A percentile compares a stretch with the other conserved stretches of the same genome.
These are phyloP conservation scores for Mionectes macconnelli DNA, from an alignment of 2,113 vertebrate genomes.

Conservation along the genomic window DNA sequence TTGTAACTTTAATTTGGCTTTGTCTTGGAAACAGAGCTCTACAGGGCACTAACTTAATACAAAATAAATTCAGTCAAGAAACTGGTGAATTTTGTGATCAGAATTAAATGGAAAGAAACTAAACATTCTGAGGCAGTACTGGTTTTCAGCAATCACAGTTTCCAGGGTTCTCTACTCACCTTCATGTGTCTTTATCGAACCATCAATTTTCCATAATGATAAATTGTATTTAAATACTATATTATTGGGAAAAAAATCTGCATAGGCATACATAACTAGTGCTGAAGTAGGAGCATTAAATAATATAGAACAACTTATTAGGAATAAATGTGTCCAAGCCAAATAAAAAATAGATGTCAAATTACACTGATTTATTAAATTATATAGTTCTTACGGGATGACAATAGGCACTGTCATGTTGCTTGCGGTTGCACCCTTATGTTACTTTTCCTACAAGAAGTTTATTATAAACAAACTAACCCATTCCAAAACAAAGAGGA, in stretches of 20 bases:
- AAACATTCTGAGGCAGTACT: background rate
- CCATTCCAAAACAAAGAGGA: background rate
- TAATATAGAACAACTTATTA: background rate
- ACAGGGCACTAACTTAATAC: background rate
- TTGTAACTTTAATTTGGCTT: conserved; percentile 8
- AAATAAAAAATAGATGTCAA: background rate
- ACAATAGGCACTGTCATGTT: background rate
- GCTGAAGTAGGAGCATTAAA: background rate
- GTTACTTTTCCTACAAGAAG: background rate
- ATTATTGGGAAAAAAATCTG: background rate
- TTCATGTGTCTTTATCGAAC: background rate
- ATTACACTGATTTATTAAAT: background rate
- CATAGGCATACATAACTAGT: background rate
- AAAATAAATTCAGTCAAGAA: conserved; percentile 25
- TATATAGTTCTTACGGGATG: background rate
- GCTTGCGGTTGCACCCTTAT: background rate
- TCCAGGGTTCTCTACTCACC: background rate
- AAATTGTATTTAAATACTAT: background rate
- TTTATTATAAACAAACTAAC: background rate
- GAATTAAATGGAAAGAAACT: background rate
- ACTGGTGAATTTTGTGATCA: background rate
- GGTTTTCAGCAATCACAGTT: background rate
- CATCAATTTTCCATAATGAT: background rate
- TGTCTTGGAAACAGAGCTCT: background rate
- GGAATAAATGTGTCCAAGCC: background rate